These are phyloP conservation scores for Theocolax elegans DNA, from an alignment of 1,140 invertebrate species.

Conservation along the genomic window DNA sequence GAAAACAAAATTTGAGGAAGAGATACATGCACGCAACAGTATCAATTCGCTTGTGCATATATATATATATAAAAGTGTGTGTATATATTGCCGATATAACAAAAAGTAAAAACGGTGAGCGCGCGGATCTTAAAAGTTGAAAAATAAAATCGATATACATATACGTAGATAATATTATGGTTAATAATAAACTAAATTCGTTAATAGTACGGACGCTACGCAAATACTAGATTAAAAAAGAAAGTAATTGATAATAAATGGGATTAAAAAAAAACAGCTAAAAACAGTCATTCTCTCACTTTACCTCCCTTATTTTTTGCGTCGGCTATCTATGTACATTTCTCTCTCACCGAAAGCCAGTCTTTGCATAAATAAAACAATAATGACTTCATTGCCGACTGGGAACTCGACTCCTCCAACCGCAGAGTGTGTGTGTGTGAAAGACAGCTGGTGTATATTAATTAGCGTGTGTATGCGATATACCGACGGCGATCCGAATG, in stretches of 20 bases:
- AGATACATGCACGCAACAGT: too few species aligned
- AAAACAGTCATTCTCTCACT: constrained; percentile 34
- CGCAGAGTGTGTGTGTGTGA: constrained; percentile 62
- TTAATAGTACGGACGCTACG: constrained; percentile 19
- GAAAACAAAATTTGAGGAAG: too few species aligned
- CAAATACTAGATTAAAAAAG: constrained; percentile 31
- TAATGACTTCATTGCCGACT: constrained; percentile 44
- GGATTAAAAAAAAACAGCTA: constrained; percentile 32
- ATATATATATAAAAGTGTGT: too few species aligned
- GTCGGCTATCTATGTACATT: constrained; percentile 32
- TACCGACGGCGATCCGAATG: too few species aligned
- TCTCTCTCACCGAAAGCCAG: constrained; percentile 29
- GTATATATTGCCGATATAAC: too few species aligned
- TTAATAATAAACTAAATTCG: constrained; percentile 19
- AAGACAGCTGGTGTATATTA: constrained; percentile 63
- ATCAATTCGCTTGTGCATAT: too few species aligned
- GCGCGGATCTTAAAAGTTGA: not conserved
- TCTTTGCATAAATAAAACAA: constrained; percentile 41
- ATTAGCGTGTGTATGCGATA: constrained; percentile 20
- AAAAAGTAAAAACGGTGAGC: constrained; percentile 11
- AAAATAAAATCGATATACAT: constrained; percentile 25
- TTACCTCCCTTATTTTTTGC: not conserved
- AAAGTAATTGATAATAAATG: constrained; percentile 9
- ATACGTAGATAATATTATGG: too few species aligned
- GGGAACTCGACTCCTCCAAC: constrained; percentile 59